phyloP scores from a whole-genome alignment of 2,888 invertebrate species.

The Atrina japonica region DNA sequence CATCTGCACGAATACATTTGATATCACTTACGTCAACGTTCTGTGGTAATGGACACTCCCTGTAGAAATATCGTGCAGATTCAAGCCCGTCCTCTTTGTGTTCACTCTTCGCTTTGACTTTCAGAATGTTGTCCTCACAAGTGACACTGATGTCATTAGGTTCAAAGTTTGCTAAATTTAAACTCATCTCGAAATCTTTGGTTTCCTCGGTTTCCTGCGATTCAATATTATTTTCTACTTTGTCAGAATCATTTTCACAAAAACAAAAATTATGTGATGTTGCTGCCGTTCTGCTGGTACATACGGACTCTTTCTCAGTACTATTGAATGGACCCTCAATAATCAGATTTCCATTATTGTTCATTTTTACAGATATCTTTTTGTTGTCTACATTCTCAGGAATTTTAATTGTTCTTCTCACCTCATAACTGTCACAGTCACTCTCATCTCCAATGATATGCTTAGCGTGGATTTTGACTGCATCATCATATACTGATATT shows the following conservation, averaged over 20 bases:
- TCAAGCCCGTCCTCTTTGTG: constrained; percentile 9
- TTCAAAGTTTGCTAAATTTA: constrained; percentile 6
- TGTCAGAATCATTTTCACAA: too few species aligned
- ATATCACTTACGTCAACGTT: too few species aligned
- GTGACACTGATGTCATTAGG: constrained; percentile 17
- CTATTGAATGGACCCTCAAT: constrained; percentile 3
- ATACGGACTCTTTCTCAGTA: neutral
- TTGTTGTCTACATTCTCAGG: constrained; percentile 2
- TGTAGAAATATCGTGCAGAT: neutral
- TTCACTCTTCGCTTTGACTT: constrained; percentile 7
- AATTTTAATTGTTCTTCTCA: neutral
- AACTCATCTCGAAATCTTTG: neutral
- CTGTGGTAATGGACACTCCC: neutral
- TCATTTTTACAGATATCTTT: constrained; percentile 1
- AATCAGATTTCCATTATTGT: constrained; percentile 1
- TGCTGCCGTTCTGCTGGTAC: too few species aligned
- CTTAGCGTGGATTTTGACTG: neutral
- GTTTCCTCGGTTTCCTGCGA: neutral
- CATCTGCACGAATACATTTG: too few species aligned
- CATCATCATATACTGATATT: constrained; percentile 1
- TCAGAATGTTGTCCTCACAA: constrained; percentile 9
- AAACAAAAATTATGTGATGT: too few species aligned
- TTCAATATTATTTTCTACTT: too few species aligned
- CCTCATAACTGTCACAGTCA: too few species aligned
- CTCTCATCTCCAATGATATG: neutral